Evolutionary conservation across 2,888 invertebrate species (phyloP), one percentile per base, ranked within the genome.

Genomic region (Parapristionchus giblindavisi): DNA sequence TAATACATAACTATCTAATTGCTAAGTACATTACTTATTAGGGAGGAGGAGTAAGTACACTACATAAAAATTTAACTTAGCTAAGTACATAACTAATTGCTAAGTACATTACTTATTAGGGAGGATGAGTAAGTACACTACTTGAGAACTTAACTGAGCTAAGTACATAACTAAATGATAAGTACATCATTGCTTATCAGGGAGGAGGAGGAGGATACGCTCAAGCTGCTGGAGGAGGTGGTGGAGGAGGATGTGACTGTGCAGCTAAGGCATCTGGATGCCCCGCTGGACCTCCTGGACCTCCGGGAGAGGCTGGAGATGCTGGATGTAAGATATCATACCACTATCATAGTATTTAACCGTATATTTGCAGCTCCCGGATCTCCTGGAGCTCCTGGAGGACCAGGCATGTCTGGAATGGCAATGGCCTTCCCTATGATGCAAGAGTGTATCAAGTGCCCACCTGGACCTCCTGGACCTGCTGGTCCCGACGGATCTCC

Each of bases 371-470:
- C 68, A 76, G 72, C 43, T 8, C 75, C 76, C 43, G 79, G 79
- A 66, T 71, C 72, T 72, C 77, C 77, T 11, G 72, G 72, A 24
- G n/a, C 38, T 1, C 58, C 72, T 5, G 79, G 79, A 72, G 70
- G 75, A 6, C 65, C 78, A 27, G 79, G 79, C 40, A 73, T 68
- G 71, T 61, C 78, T 29, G 79, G 77, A 24, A 75, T 77, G 78
- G 75, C 77, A 40, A 78, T 76, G 51, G 58, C 77, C 40, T 76
- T 72, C 24, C 77, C 75, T 52, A 78, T 78, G 78, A 76, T 77
- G n/a, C 76, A 77, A 77, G 77, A 79, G 29, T 79, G 79, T 71
- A 70, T 77, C 76, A 77, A 77, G 73, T 79, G 79, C 54, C 76
- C 76, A 70, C 76, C 71, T 3, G 78, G 78, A 17, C 66, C 71